Evolutionary conservation across 2,797 vertebrate species (phyloP).

Genomic region (Neostethus bicornis): DNA sequence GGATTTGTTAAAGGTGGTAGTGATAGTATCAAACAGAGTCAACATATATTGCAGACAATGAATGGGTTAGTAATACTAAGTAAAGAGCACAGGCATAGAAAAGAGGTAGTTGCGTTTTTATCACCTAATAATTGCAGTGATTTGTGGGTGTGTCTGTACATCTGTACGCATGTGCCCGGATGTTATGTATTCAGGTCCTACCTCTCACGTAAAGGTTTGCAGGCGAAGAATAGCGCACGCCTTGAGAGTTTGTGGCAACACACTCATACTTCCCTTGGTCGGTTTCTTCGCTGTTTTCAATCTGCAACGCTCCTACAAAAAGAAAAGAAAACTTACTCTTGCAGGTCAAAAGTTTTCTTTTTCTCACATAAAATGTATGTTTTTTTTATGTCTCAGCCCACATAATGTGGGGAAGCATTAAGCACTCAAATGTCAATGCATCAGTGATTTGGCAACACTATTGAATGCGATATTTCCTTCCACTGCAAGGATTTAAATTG

Average conservation of each 20-base stretch:
- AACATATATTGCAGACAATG: constrained; percentile 73
- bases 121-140: constrained; percentile 20
- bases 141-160: constrained; percentile 26
- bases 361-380: constrained; percentile 29
- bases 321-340: constrained; percentile 28
- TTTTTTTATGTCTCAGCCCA: no score
- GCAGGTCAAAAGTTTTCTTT: constrained; percentile 21
- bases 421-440: no score
- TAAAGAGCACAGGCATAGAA: constrained; percentile 54
- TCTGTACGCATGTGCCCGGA: constrained; percentile 31
- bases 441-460: no score
- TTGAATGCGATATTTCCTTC: no score
- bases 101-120: constrained; percentile 41
- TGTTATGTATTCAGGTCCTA: constrained; percentile 81
- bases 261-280: constrained; percentile 99
- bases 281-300: constrained; percentile 97
- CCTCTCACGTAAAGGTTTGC: constrained; percentile 99
- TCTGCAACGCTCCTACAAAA: constrained; percentile 91
- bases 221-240: constrained; percentile 95
- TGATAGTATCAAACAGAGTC: constrained; percentile 68
- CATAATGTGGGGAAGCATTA: no score
- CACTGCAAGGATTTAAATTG: no score
- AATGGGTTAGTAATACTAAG: constrained; percentile 74
- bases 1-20: constrained; percentile 68
- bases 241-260: constrained; percentile 95